phyloP scores from a whole-genome alignment of 2,888 invertebrate species.

The Creontiades dilutus region DNA sequence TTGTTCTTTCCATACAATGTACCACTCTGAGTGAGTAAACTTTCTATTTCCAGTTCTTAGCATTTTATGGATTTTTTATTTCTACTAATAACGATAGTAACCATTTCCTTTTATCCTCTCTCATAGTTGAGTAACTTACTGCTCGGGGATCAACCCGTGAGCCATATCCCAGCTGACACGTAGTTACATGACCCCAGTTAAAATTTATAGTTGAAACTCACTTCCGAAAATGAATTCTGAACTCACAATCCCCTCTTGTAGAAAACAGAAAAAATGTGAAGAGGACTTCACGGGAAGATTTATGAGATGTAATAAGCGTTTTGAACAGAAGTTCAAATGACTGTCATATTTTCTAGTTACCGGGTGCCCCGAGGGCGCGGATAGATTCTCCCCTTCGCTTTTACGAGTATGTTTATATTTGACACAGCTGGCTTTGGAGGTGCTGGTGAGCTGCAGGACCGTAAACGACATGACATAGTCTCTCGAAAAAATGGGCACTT shows the following conservation, averaged over 20 bases:
- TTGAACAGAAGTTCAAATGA: slow-evolving; percentile 62
- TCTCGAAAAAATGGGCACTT: background rate
- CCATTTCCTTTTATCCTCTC: too few relatives aligned
- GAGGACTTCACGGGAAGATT: slow-evolving; percentile 45
- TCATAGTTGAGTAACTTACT: too few relatives aligned
- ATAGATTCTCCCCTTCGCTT: slow-evolving; percentile 40
- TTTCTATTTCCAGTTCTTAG: too few relatives aligned
- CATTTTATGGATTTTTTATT: too few relatives aligned
- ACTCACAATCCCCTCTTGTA: background rate
- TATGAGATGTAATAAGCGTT: slow-evolving; percentile 57
- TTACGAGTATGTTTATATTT: slow-evolving; percentile 70
- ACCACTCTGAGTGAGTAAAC: too few relatives aligned
- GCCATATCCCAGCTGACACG: background rate
- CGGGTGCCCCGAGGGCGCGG: slow-evolving; percentile 27
- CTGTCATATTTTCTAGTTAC: slow-evolving; percentile 65
- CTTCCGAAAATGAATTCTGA: slow-evolving; percentile 26
- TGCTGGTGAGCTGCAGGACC: background rate
- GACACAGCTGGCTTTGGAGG: slow-evolving; percentile 53
- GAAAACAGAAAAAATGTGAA: background rate
- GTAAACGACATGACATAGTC: background rate
- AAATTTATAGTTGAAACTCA: slow-evolving; percentile 13
- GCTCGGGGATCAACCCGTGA: background rate
- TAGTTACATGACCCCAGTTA: background rate
- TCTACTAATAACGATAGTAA: too few relatives aligned
- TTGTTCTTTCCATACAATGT: too few relatives aligned